Evolutionary conservation across 2,113 vertebrate genomes (phyloP).

Genomic region (Condylura cristata): DNA sequence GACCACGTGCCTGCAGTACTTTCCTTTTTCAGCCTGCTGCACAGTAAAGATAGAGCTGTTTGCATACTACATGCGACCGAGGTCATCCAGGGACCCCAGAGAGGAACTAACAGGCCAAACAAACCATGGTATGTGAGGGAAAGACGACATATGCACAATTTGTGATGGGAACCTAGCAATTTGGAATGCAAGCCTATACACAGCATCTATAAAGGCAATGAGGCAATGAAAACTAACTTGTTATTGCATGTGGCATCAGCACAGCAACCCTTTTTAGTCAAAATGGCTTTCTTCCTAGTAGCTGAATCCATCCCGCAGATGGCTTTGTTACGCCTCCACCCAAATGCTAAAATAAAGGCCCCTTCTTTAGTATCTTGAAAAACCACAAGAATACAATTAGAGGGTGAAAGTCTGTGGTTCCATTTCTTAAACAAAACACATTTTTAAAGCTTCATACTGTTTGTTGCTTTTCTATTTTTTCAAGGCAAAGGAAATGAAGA

Average conservation of each 20-base stretch:
- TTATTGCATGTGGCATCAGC: background rate
- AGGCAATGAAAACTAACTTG: background rate
- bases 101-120: background rate
- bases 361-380: slow-evolving; percentile 66
- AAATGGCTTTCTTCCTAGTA: slow-evolving; percentile 7
- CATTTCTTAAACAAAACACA: slow-evolving; percentile 62
- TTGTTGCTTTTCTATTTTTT: background rate
- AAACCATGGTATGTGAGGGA: background rate
- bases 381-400: slow-evolving; percentile 64
- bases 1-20: background rate
- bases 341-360: slow-evolving; percentile 72
- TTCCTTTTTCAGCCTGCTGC: background rate
- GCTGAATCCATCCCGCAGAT: slow-evolving; percentile 43
- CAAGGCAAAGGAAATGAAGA: slow-evolving; percentile 25
- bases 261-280: slow-evolving; percentile 24
- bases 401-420: slow-evolving; percentile 64
- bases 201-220: background rate
- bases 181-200: background rate
- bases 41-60: background rate
- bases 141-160: background rate
- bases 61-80: background rate
- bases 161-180: background rate
- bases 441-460: slow-evolving; percentile 59
- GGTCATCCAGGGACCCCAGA: background rate
- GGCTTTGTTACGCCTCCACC: slow-evolving; percentile 62